A percentile compares a stretch with the other conserved stretches of the same genome.
Evolutionary conservation across 2,888 invertebrate species (phyloP).

Genomic region (Hipparchia semele): DNA sequence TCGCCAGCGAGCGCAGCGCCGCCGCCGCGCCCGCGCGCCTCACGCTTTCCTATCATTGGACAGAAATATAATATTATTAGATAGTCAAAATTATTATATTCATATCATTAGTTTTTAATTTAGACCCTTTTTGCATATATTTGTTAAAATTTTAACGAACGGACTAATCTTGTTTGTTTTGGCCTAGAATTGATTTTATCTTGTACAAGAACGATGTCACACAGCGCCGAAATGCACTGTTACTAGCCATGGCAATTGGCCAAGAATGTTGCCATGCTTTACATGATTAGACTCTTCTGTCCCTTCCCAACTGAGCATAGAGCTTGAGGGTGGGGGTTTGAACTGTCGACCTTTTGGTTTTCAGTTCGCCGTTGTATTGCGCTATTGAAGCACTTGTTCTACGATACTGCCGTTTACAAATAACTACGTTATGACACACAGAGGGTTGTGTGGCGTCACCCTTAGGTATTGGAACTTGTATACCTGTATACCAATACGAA

Average conservation of each 20-base stretch:
- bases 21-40: constrained; percentile 52
- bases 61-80: constrained; percentile 64
- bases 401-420: too few species aligned
- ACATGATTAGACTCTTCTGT: too few species aligned
- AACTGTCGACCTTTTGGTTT: too few species aligned
- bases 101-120: constrained; percentile 83
- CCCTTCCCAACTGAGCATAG: too few species aligned
- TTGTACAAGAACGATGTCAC: constrained; percentile 8
- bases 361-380: too few species aligned
- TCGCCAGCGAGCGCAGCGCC: constrained; percentile 48
- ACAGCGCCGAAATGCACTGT: too few species aligned
- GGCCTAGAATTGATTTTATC: constrained; percentile 67
- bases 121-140: constrained; percentile 66
- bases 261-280: too few species aligned
- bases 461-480: constrained; percentile 53
- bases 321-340: too few species aligned
- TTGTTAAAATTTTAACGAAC: constrained; percentile 62
- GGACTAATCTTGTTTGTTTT: constrained; percentile 64
- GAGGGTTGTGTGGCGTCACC: too few species aligned
- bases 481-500: constrained; percentile 47
- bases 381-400: too few species aligned
- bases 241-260: too few species aligned
- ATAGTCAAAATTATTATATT: constrained; percentile 80
- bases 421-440: too few species aligned
- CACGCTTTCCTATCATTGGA: constrained; percentile 49